phyloP scores from a whole-genome alignment of 1,140 invertebrate genomes.

The Nymphalis io region DNA sequence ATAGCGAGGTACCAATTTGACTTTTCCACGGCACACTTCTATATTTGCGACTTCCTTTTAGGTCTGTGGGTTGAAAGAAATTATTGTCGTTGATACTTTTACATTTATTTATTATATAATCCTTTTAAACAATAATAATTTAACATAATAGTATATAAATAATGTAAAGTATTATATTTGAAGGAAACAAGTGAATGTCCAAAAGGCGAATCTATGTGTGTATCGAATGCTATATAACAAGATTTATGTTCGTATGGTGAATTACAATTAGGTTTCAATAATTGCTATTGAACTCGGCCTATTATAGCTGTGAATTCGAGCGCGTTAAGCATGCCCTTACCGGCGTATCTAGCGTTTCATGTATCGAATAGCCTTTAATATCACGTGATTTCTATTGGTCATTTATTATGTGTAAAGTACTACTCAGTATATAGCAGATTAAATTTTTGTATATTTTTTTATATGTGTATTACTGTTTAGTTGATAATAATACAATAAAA shows the following conservation, averaged over 20 bases:
- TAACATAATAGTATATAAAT: neutral
- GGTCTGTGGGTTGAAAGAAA: conserved; percentile 34
- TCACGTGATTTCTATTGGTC: conserved; percentile 26
- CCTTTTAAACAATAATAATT: neutral
- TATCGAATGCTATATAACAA: neutral
- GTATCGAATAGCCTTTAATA: conserved; percentile 30
- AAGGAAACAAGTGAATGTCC: neutral
- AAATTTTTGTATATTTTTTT: neutral
- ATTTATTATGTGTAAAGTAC: conserved; percentile 20
- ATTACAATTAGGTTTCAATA: conserved; percentile 42
- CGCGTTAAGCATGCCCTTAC: conserved; percentile 21
- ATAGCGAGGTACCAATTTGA: conserved; percentile 35
- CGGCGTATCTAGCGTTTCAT: conserved; percentile 28
- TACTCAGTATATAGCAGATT: neutral
- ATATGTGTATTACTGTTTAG: too few species aligned
- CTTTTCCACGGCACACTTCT: conserved; percentile 42
- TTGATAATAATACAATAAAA: too few species aligned
- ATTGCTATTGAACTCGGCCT: conserved; percentile 28
- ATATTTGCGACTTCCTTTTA: conserved; percentile 37
- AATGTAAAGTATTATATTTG: neutral
- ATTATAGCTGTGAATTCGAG: conserved; percentile 29
- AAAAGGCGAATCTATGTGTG: neutral
- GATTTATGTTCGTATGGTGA: conserved; percentile 37
- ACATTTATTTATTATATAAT: conserved; percentile 20
- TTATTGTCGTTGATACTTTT: conserved; percentile 1